Evolutionary conservation across 2,797 vertebrate species (phyloP).

Genomic region (Pteropus rufus): DNA sequence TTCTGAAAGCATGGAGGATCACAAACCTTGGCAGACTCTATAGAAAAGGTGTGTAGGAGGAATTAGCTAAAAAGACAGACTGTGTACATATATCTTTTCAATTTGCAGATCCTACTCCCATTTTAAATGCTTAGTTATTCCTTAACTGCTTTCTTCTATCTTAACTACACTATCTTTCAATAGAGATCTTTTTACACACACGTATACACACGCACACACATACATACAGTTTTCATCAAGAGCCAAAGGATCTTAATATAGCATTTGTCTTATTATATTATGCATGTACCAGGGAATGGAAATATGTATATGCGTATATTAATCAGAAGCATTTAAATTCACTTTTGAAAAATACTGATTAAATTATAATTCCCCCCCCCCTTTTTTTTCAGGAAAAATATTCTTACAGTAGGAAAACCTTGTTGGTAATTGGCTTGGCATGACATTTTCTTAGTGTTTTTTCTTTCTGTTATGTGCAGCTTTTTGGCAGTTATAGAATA

Average conservation of each 20-base stretch:
- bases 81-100: background rate
- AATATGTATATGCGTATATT: background rate
- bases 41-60: background rate
- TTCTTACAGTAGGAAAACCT: conserved; percentile 74
- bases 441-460: conserved; percentile 73
- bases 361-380: conserved; percentile 75
- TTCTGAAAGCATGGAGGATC: conserved; percentile 23
- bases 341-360: conserved; percentile 59
- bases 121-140: background rate
- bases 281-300: background rate
- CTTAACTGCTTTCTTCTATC: background rate
- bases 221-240: background rate
- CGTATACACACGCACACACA: background rate
- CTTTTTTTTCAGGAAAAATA: conserved; percentile 66
- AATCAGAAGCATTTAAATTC: conserved; percentile 18
- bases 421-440: conserved; percentile 77
- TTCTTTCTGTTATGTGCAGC: conserved; percentile 33
- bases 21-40: background rate
- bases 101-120: background rate
- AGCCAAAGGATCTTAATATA: conserved; percentile 6
- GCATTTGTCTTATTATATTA: background rate
- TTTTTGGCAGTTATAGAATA: conserved; percentile 72
- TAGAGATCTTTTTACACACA: background rate
- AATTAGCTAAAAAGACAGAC: background rate
- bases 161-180: background rate